Evolutionary conservation across 1,140 invertebrate species (phyloP), one percentile per base, ranked within the genome.

Genomic region (Camponotus floridanus): DNA sequence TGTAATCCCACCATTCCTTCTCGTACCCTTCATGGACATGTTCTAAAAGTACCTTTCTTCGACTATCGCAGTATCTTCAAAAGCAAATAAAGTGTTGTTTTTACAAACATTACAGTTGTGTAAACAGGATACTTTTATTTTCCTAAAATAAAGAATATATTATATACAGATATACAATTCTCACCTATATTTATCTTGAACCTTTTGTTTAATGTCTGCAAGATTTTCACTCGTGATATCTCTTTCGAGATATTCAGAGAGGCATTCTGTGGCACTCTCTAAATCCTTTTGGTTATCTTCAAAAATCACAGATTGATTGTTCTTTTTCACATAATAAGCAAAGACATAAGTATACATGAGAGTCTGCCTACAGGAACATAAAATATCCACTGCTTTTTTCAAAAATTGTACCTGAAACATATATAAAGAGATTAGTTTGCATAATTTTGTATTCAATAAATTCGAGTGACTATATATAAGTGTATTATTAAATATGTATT

Each of bases 271-370:
- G 76, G 99, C 98, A 92, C 97, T 98, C 95, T 99, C 99, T 85
- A 99, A 96, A 96, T 99, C 99, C 94, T 98, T 98, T 96, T 99
- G 99, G 96, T 99, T 99, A 94, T 99, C 98, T 96, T 99, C 99
- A 96, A 99, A 99, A 92, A 99, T 99, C 94, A 98, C 98, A 91
- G 98, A 99, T 95, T 99, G 99, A 96, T 99, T 99, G 96, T 99
- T 99, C 96, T 99, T 99, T 93, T 97, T 97, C 92, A 99, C 96
- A 94, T 99, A 99, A 95, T 99, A 99, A 91, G 99, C 99, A 96
- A 99, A 99, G 76, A 99, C 99, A 95, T 99, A 99, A 76, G 99
- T 99, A 95, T 99, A 99, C 99, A 99, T 99, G 11, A 99, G 96
- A 31, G 99, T 99, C 95, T 99, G 98, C 83, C 99, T 96, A 95